These are phyloP conservation scores for Platysteira castanea DNA, from an alignment of 2,113 vertebrate species.

Conservation along the genomic window DNA sequence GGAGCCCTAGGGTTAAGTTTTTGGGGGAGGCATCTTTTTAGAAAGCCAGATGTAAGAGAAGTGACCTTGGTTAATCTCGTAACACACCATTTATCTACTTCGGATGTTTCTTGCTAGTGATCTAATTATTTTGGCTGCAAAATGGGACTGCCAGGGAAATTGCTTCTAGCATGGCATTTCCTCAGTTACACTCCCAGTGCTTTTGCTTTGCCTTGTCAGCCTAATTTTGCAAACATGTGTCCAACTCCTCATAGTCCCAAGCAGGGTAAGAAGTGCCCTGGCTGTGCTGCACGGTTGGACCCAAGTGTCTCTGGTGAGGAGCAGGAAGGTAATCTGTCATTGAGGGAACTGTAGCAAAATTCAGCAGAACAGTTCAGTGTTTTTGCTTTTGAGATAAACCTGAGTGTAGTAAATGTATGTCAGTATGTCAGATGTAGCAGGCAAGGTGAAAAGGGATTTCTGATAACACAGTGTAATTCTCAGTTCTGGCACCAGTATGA, in stretches of 20 bases:
- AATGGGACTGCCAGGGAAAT: background rate
- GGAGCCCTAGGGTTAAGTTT: background rate
- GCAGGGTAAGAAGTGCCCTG: background rate
- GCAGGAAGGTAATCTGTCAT: background rate
- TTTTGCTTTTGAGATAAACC: background rate
- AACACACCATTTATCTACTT: background rate
- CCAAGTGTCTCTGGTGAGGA: background rate
- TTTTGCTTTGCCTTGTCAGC: background rate
- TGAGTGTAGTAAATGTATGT: background rate
- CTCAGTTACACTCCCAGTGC: background rate
- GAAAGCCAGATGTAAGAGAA: background rate
- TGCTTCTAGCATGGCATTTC: background rate
- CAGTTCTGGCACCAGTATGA: background rate
- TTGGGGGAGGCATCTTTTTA: background rate
- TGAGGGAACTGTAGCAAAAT: background rate
- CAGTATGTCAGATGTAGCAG: background rate
- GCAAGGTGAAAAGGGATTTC: background rate
- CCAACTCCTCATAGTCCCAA: background rate
- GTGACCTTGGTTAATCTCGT: background rate
- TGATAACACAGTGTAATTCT: background rate
- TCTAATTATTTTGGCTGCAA: conserved; percentile 3
- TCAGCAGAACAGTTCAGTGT: background rate
- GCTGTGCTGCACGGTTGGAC: background rate
- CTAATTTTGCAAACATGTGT: background rate
- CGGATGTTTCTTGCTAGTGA: background rate